Evolutionary conservation across 1,140 invertebrate species (phyloP).

Genomic region (Drosophila azteca): DNA sequence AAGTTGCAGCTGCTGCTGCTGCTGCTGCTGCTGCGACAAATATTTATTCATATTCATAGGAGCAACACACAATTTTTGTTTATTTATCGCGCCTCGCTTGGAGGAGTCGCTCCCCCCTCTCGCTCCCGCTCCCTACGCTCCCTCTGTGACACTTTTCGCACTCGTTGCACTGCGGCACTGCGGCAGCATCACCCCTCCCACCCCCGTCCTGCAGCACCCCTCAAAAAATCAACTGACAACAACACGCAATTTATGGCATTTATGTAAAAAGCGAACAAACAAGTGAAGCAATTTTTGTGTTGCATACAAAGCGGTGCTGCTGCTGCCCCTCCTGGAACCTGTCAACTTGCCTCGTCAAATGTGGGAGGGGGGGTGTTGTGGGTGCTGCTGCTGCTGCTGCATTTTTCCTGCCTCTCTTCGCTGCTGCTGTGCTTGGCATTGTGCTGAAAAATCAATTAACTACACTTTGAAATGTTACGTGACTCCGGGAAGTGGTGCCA

Average conservation of each 20-base stretch:
- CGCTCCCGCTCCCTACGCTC: background rate
- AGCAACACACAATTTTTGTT: slow-evolving; percentile 56
- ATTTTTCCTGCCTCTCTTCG: no score
- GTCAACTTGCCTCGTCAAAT: slow-evolving; percentile 54
- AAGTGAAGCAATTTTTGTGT: slow-evolving; percentile 47
- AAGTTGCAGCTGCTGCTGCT: slow-evolving; percentile 48
- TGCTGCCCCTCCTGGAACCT: slow-evolving; percentile 20
- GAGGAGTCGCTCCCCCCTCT: background rate
- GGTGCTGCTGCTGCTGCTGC: background rate
- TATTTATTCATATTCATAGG: slow-evolving; percentile 66
- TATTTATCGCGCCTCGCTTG: slow-evolving; percentile 32
- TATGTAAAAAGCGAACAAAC: slow-evolving; percentile 57
- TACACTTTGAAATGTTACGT: slow-evolving; percentile 79
- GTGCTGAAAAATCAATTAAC: slow-evolving; percentile 81
- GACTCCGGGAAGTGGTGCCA: slow-evolving; percentile 21
- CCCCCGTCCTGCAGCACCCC: background rate
- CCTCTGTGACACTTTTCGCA: slow-evolving; percentile 52
- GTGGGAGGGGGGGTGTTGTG: background rate
- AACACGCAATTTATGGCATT: slow-evolving; percentile 72
- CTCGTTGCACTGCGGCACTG: slow-evolving; percentile 5
- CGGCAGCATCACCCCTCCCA: no score
- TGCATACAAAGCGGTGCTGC: slow-evolving; percentile 57
- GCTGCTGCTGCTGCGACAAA: slow-evolving; percentile 58
- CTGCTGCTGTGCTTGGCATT: slow-evolving; percentile 61
- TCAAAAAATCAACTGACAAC: slow-evolving; percentile 63